Evolutionary conservation across 2,888 invertebrate genomes (phyloP), one percentile per base, ranked within the genome.

Genomic region (Leucophenga maculata): DNA sequence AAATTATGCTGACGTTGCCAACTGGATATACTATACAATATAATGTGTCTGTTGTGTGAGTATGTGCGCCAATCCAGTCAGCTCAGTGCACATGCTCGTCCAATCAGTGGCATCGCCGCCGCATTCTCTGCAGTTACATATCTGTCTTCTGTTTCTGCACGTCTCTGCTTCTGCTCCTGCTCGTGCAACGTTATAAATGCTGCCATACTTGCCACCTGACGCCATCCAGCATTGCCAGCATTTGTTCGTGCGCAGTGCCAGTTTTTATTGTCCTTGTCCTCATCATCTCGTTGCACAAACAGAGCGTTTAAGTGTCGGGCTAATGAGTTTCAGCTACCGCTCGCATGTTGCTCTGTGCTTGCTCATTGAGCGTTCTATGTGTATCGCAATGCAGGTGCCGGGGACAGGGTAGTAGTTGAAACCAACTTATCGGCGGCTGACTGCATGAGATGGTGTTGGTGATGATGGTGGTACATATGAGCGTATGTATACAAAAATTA

Each of bases 1-100:
- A 86, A 85, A 86, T 86, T 80, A 86, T 86, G 86, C 85, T 86
- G 86, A 86, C 85, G 84, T 74, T 83, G 86, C 84, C 84, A 86
- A 82, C 82, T 77, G 75, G 48, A 16, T n/a, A 50, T 16, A 50
- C n/a, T 50, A 39, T 39, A 39, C 9, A 11, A 39, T 39, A 39
- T 39, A 39, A 39, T 39, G 11, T 39, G 11, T 39, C 8, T 39
- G 11, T 39, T 79, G 82, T 46, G 55, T 62, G 55, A 46, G 32
- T 52, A 52, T 52, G 44, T 65, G 50, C 65, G 48, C 32, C 65
- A 31, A 52, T 52, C 50, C 65, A 52, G 50, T 65, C 65, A 50
- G 50, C n/a, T 65, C 68, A 62, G 32, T 68, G 57, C 46, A 57
- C 60, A 26, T 60, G 16, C 39, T 9, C 60, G 18, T 39, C 60